A percentile compares a stretch with the other conserved stretches of the same genome.
phyloP scores from a whole-genome alignment of 1,140 invertebrate genomes.

The Plectus sambesii region DNA sequence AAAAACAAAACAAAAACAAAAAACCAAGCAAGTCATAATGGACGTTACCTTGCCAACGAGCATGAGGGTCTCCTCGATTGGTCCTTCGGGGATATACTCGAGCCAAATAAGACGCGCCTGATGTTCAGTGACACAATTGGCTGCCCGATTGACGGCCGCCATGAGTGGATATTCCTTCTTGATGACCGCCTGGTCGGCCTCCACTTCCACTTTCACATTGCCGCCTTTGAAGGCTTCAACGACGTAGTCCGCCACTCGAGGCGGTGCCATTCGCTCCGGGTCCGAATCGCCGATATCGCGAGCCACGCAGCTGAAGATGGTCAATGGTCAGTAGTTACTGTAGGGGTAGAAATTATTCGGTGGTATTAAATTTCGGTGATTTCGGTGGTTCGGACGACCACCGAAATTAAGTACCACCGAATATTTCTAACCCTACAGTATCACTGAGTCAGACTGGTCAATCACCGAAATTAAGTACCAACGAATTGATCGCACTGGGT shows the following conservation, averaged over 20 bases:
- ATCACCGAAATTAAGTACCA: too few species aligned
- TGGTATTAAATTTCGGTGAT: too few species aligned
- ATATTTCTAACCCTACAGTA: too few species aligned
- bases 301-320: too few species aligned
- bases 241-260: constrained; percentile 67
- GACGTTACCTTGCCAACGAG: constrained; percentile 89
- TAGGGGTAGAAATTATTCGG: too few species aligned
- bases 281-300: constrained; percentile 78
- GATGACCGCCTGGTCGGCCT: constrained; percentile 58
- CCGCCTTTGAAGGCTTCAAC: constrained; percentile 56
- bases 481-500: too few species aligned
- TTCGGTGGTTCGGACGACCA: too few species aligned
- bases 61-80: constrained; percentile 64
- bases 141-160: constrained; percentile 74
- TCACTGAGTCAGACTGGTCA: too few species aligned
- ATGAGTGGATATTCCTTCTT: constrained; percentile 73
- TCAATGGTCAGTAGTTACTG: too few species aligned
- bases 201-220: constrained; percentile 60
- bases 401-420: too few species aligned
- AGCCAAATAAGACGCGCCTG: constrained; percentile 69
- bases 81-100: constrained; percentile 61
- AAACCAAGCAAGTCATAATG: too few species aligned
- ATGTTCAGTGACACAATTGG: constrained; percentile 50
- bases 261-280: constrained; percentile 82
- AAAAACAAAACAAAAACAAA: too few species aligned